Conservation (phyloP, 1,140 invertebrate genomes). For the Tribolium madens region DNA sequence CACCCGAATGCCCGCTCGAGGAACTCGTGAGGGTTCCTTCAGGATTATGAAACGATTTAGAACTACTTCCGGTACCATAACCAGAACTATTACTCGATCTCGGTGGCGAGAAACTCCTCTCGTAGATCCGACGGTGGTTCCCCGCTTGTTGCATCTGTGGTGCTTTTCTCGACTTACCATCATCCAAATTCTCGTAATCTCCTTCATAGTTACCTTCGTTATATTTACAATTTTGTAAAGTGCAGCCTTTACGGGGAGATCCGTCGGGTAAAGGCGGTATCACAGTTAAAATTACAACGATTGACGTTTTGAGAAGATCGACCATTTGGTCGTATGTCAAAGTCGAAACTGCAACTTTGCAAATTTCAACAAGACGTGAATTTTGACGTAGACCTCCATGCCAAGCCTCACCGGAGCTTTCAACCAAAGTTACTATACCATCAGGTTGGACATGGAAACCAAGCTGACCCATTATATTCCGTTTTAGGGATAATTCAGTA, state of each 20-base stretch:
- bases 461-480: constrained; percentile 87
- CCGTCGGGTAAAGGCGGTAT: constrained; percentile 75
- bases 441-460: constrained; percentile 97
- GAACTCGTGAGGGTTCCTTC: constrained; percentile 73
- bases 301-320: constrained; percentile 91
- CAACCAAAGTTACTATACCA: constrained; percentile 94
- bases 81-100: constrained; percentile 85
- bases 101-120: constrained; percentile 84
- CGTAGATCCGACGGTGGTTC: constrained; percentile 75
- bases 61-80: constrained; percentile 85
- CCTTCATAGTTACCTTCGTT: constrained; percentile 74
- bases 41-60: constrained; percentile 73
- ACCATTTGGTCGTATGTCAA: constrained; percentile 94
- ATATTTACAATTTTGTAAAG: constrained; percentile 77
- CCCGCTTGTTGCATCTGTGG: constrained; percentile 69
- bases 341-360: constrained; percentile 90
- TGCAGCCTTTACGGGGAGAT: constrained; percentile 73
- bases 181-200: constrained; percentile 77
- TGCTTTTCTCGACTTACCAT: constrained; percentile 59
- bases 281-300: constrained; percentile 85
- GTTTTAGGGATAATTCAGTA: constrained; percentile 73
- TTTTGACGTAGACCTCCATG: constrained; percentile 91
- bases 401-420: constrained; percentile 87
- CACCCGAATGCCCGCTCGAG: constrained; percentile 75
- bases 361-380: constrained; percentile 92